phyloP scores from a whole-genome alignment of 1,140 invertebrate genomes.

The Zaprionus taronus region DNA sequence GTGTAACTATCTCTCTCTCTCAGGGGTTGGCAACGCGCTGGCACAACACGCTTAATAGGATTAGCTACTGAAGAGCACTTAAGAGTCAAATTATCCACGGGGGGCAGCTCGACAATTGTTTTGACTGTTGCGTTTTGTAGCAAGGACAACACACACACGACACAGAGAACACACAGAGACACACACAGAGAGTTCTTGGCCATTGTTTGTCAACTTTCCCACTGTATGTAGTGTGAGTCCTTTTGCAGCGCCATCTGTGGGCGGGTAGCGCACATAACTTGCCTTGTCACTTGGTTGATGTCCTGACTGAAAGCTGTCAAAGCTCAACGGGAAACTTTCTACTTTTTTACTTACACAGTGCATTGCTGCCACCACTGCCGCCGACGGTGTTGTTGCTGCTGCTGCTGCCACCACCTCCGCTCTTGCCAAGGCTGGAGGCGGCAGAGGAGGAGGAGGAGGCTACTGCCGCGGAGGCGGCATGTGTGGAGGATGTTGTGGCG shows the following conservation, averaged over 20 bases:
- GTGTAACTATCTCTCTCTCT: slow-evolving; percentile 21
- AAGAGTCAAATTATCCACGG: slow-evolving; percentile 82
- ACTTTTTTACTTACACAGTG: slow-evolving; percentile 69
- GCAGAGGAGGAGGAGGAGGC: slow-evolving; percentile 46
- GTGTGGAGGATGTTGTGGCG: slow-evolving; percentile 70
- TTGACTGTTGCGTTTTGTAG: slow-evolving; percentile 78
- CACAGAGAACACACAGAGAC: background rate
- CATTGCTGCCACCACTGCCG: slow-evolving; percentile 48
- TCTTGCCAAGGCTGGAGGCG: slow-evolving; percentile 64
- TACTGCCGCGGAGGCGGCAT: slow-evolving; percentile 51
- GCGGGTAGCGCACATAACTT: background rate
- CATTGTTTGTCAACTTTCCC: slow-evolving; percentile 81
- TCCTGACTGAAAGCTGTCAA: slow-evolving; percentile 76
- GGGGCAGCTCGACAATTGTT: slow-evolving; percentile 52
- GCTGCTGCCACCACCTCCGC: slow-evolving; percentile 43
- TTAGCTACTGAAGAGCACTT: slow-evolving; percentile 84
- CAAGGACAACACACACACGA: slow-evolving; percentile 17
- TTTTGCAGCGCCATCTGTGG: slow-evolving; percentile 58
- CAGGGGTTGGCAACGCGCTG: slow-evolving; percentile 45
- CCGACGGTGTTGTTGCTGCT: slow-evolving; percentile 37
- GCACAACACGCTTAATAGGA: slow-evolving; percentile 82
- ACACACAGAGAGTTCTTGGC: slow-evolving; percentile 26
- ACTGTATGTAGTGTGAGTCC: slow-evolving; percentile 45
- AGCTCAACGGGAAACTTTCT: slow-evolving; percentile 41
- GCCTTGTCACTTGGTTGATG: slow-evolving; percentile 48